Base-by-base conservation (phyloP, 2,113 vertebrate genomes). In the Xiphorhynchus elegans region DNA sequence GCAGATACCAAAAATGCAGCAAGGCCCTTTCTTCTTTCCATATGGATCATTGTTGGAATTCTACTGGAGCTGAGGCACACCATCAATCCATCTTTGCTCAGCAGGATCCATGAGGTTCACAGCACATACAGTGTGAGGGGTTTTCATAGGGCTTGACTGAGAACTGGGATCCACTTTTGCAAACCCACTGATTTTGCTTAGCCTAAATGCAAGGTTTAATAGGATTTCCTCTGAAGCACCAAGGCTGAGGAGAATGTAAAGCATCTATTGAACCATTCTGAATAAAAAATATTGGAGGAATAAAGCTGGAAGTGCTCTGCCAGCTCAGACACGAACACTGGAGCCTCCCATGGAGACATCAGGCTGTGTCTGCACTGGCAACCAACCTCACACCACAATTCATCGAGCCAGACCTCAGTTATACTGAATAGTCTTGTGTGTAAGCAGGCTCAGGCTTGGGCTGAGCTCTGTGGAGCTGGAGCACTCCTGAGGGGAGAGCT, bases 101-200 rank as follows among this genome's bases (percentile, higher is more conserved):
- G 1, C 0, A 0, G 52, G 53, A 49, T 50, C 73, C 11, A 0
- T 4, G 16, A 10, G 17, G 19, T 66, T 81, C 25, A 60, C 20
- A 46, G 50, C 50, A 53, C 7, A 1, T 11, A 44, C 62, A 66
- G 12, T 20, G 29, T 39, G 7, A 87, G 55, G 55, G 69, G 17
- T 58, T 78, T 68, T 60, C 55, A 23, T 55, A 52, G 19, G 39
- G 16, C 7, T 58, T 37, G 42, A 26, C 52, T n/a, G 21, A 75
- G 58, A 89, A 25, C 8, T 52, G 13, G 35, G 60, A 58, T 37
- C 37, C 76, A 40, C 49, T 31, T 58, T 84, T 74, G 28, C 50
- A 74, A 77, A 91, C 16, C 33, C 5, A 7, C 17, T 0, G 0
- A 3, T 53, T 87, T 87, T 50, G 11, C 6, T 62, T 77, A 44